A percentile compares a stretch with the other conserved stretches of the same genome.
phyloP scores from a whole-genome alignment of 2,888 invertebrate genomes.

The Tiliacea citrago region DNA sequence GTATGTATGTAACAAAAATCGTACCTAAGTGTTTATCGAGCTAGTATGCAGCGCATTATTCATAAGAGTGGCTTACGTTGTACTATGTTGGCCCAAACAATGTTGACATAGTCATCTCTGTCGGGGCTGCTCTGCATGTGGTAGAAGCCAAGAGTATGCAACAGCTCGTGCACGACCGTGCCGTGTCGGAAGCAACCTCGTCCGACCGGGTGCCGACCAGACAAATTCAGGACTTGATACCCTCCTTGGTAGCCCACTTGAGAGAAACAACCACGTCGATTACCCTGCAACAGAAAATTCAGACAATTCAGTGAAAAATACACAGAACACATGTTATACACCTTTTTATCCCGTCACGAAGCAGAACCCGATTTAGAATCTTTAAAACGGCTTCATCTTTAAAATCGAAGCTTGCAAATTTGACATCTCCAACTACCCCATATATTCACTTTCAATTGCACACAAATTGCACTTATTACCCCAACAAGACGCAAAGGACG shows the following conservation, averaged over 20 bases:
- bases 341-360: not conserved
- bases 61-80: conserved; percentile 83
- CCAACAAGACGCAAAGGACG: not conserved
- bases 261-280: conserved; percentile 87
- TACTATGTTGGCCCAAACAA: conserved; percentile 93
- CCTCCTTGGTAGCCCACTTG: conserved; percentile 88
- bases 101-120: conserved; percentile 94
- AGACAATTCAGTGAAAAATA: not conserved
- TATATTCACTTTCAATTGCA: not conserved
- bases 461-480: not conserved
- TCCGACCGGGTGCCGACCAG: conserved; percentile 88
- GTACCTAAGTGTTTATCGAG: conserved; percentile 24
- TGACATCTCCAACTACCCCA: not conserved
- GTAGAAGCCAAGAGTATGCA: conserved; percentile 95
- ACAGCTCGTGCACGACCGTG: conserved; percentile 94
- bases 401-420: not conserved
- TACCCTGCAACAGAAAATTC: conserved; percentile 76
- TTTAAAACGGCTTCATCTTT: not conserved
- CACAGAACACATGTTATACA: not conserved
- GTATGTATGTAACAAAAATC: conserved; percentile 21
- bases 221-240: conserved; percentile 90
- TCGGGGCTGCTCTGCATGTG: conserved; percentile 96
- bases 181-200: conserved; percentile 92
- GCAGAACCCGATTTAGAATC: not conserved
- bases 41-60: not conserved